Base-by-base conservation (phyloP, 2,888 invertebrate species). In the Molorchus minor region DNA sequence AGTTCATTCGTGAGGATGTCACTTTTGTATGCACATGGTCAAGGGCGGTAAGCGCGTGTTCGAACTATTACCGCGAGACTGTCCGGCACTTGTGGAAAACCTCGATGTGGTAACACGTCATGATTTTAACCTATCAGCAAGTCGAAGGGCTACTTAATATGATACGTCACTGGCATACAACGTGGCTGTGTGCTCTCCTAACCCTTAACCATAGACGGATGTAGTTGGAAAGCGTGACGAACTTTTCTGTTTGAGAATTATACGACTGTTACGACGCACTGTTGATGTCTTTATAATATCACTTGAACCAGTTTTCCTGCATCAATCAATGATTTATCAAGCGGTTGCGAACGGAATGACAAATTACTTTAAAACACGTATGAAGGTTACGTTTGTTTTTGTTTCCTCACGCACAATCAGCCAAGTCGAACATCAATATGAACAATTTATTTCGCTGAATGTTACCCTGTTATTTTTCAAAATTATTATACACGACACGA, bases 211-310 rank as follows among this genome's bases (percentile, higher is more conserved):
- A 52, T 52, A n/a, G n/a, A n/a, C n/a, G 25, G 19, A 40, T 52
- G 52, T 38, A 41, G 8, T 52, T 40, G 56, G 60, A 7, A 68
- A 61, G 70, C 71, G 72, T 71, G 71, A 70, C 71, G 70, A 67
- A 69, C 66, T 65, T 62, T 41, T 52, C 30, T 30, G 30, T 16
- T 30, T 3, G 33, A 33, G 17, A 46, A 30, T 61, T 63, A 25
- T 38, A 46, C 38, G 56, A 41, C 56, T 57, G 62, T 66, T 58
- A 30, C 17, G 45, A 56, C 51, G 49, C 65, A 62, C 62, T 57
- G 60, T 70, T 77, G 77, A 77, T 74, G 69, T 78, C 78, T 77
- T 73, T 75, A 78, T 78, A 71, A 65, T 60, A 67, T 64, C 64
- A 58, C 66, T 61, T 68, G 68, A 72, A 74, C 77, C 69, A 76